phyloP scores from a whole-genome alignment of 2,113 vertebrate genomes.

The Eupsittula cactorum region DNA sequence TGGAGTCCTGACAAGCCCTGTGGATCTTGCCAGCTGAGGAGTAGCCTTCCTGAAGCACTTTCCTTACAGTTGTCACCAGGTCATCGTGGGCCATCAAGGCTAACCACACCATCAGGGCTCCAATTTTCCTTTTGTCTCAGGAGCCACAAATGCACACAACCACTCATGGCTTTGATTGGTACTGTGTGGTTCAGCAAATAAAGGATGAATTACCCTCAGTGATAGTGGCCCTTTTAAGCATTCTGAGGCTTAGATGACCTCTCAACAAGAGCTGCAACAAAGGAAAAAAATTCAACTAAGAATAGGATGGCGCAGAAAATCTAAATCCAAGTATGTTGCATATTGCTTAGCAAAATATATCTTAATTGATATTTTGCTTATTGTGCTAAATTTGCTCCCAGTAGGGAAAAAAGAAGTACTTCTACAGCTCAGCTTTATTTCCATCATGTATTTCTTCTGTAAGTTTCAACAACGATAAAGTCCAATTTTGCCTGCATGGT shows the following conservation, averaged over 20 bases:
- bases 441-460: background rate
- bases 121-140: background rate
- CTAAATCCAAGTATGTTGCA: background rate
- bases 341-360: background rate
- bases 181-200: background rate
- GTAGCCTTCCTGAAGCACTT: background rate
- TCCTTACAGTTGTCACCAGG: background rate
- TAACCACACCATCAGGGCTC: fast-evolving
- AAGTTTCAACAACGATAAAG: background rate
- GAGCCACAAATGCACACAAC: background rate
- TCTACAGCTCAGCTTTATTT: background rate
- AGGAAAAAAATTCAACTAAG: background rate
- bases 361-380: background rate
- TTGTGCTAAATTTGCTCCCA: background rate
- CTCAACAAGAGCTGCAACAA: background rate
- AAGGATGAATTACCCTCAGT: background rate
- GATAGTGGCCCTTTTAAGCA: background rate
- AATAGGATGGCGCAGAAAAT: background rate
- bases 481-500: background rate
- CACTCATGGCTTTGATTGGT: background rate
- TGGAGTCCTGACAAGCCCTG: background rate
- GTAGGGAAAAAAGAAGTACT: background rate
- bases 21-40: background rate
- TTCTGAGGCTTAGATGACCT: background rate
- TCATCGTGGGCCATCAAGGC: fast-evolving